phyloP scores from a whole-genome alignment of 1,140 invertebrate genomes.

The Marisa cornuarietis region DNA sequence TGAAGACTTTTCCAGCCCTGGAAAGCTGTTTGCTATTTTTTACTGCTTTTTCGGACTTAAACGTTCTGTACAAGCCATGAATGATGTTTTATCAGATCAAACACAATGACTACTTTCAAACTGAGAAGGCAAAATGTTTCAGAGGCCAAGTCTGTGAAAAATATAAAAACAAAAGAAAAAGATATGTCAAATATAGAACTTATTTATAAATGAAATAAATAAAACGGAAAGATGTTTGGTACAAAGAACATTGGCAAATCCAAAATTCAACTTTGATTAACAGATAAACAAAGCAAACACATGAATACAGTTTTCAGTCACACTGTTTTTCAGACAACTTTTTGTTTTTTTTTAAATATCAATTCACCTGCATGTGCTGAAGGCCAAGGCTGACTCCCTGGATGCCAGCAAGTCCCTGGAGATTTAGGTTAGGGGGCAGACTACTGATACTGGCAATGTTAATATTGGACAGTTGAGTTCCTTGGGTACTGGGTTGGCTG shows the following conservation, averaged over 20 bases:
- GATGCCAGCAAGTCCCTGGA: slow-evolving; percentile 55
- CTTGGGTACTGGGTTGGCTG: neutral
- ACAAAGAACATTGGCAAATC: neutral
- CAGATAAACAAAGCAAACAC: neutral
- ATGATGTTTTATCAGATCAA: too few relatives aligned
- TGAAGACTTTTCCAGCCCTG: too few relatives aligned
- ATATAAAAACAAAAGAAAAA: too few relatives aligned
- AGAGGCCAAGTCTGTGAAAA: too few relatives aligned
- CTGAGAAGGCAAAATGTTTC: too few relatives aligned
- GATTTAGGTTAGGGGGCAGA: slow-evolving; percentile 57
- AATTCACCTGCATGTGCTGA: slow-evolving; percentile 70
- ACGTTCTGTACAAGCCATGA: too few relatives aligned
- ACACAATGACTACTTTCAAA: too few relatives aligned
- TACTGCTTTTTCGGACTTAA: too few relatives aligned
- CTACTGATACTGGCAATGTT: slow-evolving; percentile 57
- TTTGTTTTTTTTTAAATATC: neutral
- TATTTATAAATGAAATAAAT: too few relatives aligned
- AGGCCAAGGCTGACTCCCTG: slow-evolving; percentile 78
- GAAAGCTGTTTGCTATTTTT: too few relatives aligned
- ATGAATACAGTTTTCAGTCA: slow-evolving; percentile 71
- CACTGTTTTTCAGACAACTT: neutral
- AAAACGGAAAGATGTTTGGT: neutral
- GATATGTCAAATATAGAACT: too few relatives aligned
- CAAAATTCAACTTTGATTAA: neutral
- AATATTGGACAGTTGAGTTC: slow-evolving; percentile 44